Evolutionary conservation across 1,140 invertebrate species (phyloP), one percentile per base, ranked within the genome.

Genomic region (Drosophila setifemur): DNA sequence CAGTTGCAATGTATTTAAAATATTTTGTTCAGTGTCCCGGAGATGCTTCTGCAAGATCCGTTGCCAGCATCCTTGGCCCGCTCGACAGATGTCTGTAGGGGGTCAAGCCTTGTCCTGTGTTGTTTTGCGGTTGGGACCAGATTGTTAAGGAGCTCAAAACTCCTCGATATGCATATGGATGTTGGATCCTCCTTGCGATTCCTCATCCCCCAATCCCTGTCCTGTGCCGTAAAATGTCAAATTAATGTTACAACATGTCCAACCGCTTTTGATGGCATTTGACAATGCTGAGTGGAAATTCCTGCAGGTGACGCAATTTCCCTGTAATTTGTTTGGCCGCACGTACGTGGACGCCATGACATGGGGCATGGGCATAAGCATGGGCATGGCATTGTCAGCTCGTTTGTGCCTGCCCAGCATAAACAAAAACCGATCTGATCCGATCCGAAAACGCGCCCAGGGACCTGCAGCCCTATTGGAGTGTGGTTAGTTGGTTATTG

Each of bases 241-340:
- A 85, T 85, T 85, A 85, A 85, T 86, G 81, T 85, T 85, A 85
- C 81, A 78, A 76, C 81, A 81, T 86, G 75, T 87, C 79, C 78
- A 74, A 63, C 81, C 75, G 81, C 68, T 86, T 85, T 75, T 81
- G 81, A 81, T 79, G 71, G 50, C 75, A 63, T 86, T 81, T 86
- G 81, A 85, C 81, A 86, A 85, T 85, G 79, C 73, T 50, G 66
- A 79, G 58, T 79, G 75, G 71, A 87, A 87, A 86, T 86, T 86
- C 81, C 81, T 87, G 76, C 81, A 86, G 81, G 82, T 86, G 81
- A 82, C 76, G 81, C 73, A 76, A 86, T 86, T 72, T 77, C 76
- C 69, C 69, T 86, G 76, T 86, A 86, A 86, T 86, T 87, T 86
- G 81, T 69, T 82, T 86, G 75, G 78, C 79, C 74, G 79, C 78